A percentile compares a stretch with the other conserved stretches of the same genome.
These are phyloP conservation scores for Scolopax bukidnonensis DNA, from an alignment of 2,797 vertebrate species.

Conservation along the genomic window DNA sequence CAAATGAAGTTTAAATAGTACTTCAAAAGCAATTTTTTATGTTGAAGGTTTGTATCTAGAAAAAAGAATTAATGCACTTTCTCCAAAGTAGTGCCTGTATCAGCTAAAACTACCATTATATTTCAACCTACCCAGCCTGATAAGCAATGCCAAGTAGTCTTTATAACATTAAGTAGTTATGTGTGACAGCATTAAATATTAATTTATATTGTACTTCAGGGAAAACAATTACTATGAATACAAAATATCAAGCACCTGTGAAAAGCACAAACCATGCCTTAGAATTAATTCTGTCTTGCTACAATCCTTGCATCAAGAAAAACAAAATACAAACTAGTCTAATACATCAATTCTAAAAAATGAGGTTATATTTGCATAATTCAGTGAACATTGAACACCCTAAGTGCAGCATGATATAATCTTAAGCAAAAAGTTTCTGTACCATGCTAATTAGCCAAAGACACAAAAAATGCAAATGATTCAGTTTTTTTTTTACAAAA, in stretches of 20 bases:
- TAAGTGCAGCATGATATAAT: slow-evolving; percentile 25
- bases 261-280: slow-evolving; percentile 22
- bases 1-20: background rate
- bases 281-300: slow-evolving; percentile 41
- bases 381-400: slow-evolving; percentile 32
- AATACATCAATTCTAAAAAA: slow-evolving; percentile 14
- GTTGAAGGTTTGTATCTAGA: background rate
- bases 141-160: slow-evolving; percentile 62
- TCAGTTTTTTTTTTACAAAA: background rate
- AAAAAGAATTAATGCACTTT: background rate
- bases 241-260: slow-evolving; percentile 66
- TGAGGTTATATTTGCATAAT: slow-evolving; percentile 68
- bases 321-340: slow-evolving; percentile 1
- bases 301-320: slow-evolving; percentile 22
- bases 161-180: slow-evolving; percentile 68
- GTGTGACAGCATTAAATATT: slow-evolving; percentile 72
- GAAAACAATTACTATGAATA: slow-evolving; percentile 65
- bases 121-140: slow-evolving; percentile 24
- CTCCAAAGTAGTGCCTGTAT: background rate
- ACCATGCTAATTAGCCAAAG: slow-evolving; percentile 3
- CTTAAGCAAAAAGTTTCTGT: slow-evolving; percentile 51
- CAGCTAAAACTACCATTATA: background rate
- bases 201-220: slow-evolving; percentile 67
- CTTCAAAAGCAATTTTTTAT: background rate
- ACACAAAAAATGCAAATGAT: slow-evolving; percentile 31